Evolutionary conservation across 2,888 invertebrate species (phyloP), one percentile per base, ranked within the genome.

Genomic region (Marasmarcha lunaedactyla): DNA sequence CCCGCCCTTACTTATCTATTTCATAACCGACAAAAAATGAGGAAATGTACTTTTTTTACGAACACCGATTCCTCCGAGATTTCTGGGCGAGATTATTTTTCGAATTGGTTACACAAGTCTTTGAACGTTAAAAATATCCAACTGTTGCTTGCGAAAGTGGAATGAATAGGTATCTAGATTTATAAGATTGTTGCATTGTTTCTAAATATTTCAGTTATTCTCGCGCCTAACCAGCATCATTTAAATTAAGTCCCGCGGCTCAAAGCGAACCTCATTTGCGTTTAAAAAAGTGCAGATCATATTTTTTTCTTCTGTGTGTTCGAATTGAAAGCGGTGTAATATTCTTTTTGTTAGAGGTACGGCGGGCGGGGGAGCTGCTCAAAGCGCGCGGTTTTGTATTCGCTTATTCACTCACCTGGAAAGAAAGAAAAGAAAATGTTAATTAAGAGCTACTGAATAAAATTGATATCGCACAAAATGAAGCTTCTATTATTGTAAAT

Each of bases 341-440:
- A 74, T 77, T 71, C 63, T 63, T 77, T 78, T 77, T 76, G 76
- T 69, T 70, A 55, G 55, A 47, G 57, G 49, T 53, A 59, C 50
- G 54, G 51, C 57, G 53, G 44, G 49, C 51, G 20, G 46, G 46
- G 59, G 58, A 60, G 57, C 56, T 60, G 53, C 61, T 73, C 70
- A 76, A 77, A 72, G 74, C 71, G 60, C 58, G 60, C 58, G 60
- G 68, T 67, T 71, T 71, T 71, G 69, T 73, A 66, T 74, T 76
- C 70, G 59, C 57, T 64, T 63, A 65, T 63, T 72, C 74, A 81
- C 81, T 83, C 79, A 81, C 78, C 77, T 81, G 79, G 69, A 78
- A 81, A 76, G 64, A 65, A 78, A 79, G 78, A 81, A 81, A 79
- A 76, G 74, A 72, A 76, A 77, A 77, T 72, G 76, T 83, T 83